Conservation (phyloP, 2,797 vertebrate genomes). For the Chlorospingus flavigularis region DNA sequence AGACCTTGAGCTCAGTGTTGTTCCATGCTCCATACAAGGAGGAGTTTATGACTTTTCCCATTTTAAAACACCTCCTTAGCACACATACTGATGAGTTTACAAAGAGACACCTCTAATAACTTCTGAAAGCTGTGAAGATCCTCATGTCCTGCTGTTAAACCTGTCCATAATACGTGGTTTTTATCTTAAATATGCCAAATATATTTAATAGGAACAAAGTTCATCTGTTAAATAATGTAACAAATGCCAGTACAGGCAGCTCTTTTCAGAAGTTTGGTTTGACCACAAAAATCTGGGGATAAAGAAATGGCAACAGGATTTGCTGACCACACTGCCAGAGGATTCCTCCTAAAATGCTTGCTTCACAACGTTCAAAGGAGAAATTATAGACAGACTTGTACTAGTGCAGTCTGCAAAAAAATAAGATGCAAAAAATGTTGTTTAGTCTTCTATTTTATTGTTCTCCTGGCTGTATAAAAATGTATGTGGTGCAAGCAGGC, state of each 20-base stretch:
- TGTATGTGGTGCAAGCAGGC: neutral
- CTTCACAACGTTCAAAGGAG: slow-evolving; percentile 1
- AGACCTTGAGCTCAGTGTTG: neutral
- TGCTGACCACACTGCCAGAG: neutral
- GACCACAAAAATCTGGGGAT: neutral
- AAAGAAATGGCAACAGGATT: neutral
- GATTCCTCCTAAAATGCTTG: neutral
- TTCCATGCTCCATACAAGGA: neutral
- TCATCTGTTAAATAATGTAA: neutral
- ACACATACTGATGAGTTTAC: fast-evolving
- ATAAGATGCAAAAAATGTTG: neutral
- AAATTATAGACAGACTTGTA: neutral
- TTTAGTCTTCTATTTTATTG: neutral
- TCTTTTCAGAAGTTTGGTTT: neutral
- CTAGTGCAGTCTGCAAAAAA: neutral
- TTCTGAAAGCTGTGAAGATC: neutral
- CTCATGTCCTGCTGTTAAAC: neutral
- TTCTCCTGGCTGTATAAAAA: neutral
- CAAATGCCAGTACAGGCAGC: neutral
- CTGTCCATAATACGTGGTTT: neutral
- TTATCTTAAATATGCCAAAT: neutral
- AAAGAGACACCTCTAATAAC: neutral
- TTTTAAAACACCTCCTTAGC: neutral
- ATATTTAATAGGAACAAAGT: neutral
- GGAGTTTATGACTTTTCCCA: neutral